Conservation (phyloP, 2,113 vertebrate genomes). For the Furnarius figulus region DNA sequence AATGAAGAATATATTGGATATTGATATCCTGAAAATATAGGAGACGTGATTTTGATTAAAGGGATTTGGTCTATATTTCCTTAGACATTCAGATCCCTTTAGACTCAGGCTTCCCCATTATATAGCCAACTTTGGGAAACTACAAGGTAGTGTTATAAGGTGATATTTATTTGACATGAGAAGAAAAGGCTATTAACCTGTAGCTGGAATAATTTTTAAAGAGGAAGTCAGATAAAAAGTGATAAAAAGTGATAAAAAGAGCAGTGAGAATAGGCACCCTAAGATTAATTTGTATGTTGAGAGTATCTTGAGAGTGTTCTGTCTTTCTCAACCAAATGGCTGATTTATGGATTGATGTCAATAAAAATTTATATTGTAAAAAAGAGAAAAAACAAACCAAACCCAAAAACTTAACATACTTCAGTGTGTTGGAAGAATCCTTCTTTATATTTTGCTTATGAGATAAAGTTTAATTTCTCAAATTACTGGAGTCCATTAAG, state of each 20-base stretch:
- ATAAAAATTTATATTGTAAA: not conserved
- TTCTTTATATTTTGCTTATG: not conserved
- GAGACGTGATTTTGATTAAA: not conserved
- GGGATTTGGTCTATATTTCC: not conserved
- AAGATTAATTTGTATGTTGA: not conserved
- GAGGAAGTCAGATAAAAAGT: not conserved
- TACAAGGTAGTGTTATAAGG: not conserved
- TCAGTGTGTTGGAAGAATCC: not conserved
- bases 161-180: not conserved
- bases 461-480: slow-evolving; percentile 50
- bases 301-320: not conserved
- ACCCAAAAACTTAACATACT: not conserved
- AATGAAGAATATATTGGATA: not conserved
- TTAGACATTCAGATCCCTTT: not conserved
- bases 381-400: not conserved
- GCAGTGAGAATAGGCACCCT: not conserved
- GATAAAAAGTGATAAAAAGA: not conserved
- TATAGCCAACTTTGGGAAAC: not conserved
- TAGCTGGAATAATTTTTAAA: not conserved
- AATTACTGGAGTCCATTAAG: slow-evolving; percentile 35
- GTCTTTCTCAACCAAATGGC: not conserved
- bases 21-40: not conserved
- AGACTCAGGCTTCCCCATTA: not conserved
- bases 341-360: not conserved
- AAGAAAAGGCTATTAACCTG: not conserved